phyloP scores from a whole-genome alignment of 2,113 vertebrate genomes.

The Megaceryle maxima region DNA sequence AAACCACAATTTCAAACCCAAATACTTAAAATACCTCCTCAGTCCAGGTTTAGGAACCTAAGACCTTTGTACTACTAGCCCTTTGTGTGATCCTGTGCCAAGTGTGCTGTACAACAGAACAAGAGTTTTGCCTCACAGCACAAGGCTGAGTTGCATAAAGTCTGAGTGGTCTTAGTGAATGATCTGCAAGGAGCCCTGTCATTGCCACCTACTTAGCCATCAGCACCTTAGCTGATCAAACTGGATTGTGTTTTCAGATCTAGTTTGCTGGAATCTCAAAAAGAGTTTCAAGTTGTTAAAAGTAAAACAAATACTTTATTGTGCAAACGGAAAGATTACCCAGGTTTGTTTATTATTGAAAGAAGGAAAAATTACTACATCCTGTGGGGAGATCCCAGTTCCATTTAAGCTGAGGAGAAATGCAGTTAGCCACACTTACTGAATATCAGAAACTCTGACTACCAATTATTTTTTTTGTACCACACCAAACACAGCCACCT shows the following conservation, averaged over 20 bases:
- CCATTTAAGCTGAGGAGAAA: not conserved
- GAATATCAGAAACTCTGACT: not conserved
- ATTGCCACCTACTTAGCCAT: not conserved
- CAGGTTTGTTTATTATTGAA: not conserved
- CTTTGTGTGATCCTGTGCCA: not conserved
- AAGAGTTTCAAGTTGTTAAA: not conserved
- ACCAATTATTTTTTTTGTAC: not conserved
- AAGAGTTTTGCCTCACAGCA: not conserved
- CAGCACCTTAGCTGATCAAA: not conserved
- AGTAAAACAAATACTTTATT: not conserved
- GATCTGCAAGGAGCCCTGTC: not conserved
- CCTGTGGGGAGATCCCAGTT: not conserved
- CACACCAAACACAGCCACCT: not conserved
- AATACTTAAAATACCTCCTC: not conserved
- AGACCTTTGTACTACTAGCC: not conserved
- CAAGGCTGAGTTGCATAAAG: not conserved
- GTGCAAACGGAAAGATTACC: not conserved
- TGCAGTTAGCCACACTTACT: not conserved
- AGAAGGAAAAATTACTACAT: fast-evolving
- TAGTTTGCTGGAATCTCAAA: not conserved
- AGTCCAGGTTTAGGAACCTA: not conserved
- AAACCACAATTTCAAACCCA: not conserved
- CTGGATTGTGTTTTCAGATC: not conserved
- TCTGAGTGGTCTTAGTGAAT: not conserved
- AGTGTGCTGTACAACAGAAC: not conserved